Percentiles rank a stretch among this genome's conserved stretches.
Evolutionary conservation across 92 coral and sea anemone genomes (phyloP).

Genomic region (Zoanthus sansibaricus): DNA sequence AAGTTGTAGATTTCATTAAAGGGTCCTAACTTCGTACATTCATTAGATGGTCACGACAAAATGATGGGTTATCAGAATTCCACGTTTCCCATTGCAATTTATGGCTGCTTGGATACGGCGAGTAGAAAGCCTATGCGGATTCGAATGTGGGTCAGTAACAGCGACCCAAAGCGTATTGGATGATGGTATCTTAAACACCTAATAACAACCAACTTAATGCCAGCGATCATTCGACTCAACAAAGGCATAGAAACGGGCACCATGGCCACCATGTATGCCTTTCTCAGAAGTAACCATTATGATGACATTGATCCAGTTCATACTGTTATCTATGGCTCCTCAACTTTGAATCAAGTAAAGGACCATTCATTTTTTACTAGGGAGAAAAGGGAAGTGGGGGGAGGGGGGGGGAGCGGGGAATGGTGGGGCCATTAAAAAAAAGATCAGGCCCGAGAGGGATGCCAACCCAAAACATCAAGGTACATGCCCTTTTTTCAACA

Average conservation of each 20-base stretch:
- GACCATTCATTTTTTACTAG: slow-evolving; percentile 7
- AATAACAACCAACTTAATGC: slow-evolving; percentile 30
- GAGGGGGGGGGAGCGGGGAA: background rate
- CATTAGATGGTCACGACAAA: slow-evolving; percentile 55
- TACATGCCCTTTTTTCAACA: slow-evolving; percentile 1
- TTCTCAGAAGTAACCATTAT: slow-evolving; percentile 45
- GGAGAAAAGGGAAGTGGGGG: too few relatives aligned
- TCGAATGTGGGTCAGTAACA: slow-evolving; percentile 53
- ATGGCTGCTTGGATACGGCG: slow-evolving; percentile 52
- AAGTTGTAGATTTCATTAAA: slow-evolving; percentile 50
- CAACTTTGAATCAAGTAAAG: slow-evolving; percentile 46
- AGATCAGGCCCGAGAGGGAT: slow-evolving; percentile 19
- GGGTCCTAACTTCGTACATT: slow-evolving; percentile 55
- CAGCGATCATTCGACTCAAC: slow-evolving; percentile 49
- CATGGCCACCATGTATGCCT: slow-evolving; percentile 62
- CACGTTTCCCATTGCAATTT: slow-evolving; percentile 28
- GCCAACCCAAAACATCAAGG: slow-evolving; percentile 19
- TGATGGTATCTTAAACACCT: slow-evolving; percentile 34
- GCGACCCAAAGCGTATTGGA: slow-evolving; percentile 47
- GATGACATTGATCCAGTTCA: slow-evolving; percentile 42
- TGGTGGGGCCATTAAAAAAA: slow-evolving; percentile 4
- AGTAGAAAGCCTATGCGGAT: slow-evolving; percentile 57
- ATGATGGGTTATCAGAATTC: slow-evolving; percentile 57
- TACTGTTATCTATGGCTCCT: slow-evolving; percentile 44
- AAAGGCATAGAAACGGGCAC: slow-evolving; percentile 59